Evolutionary conservation across 2,797 vertebrate genomes (phyloP).

Genomic region (Oreochromis mossambicus): DNA sequence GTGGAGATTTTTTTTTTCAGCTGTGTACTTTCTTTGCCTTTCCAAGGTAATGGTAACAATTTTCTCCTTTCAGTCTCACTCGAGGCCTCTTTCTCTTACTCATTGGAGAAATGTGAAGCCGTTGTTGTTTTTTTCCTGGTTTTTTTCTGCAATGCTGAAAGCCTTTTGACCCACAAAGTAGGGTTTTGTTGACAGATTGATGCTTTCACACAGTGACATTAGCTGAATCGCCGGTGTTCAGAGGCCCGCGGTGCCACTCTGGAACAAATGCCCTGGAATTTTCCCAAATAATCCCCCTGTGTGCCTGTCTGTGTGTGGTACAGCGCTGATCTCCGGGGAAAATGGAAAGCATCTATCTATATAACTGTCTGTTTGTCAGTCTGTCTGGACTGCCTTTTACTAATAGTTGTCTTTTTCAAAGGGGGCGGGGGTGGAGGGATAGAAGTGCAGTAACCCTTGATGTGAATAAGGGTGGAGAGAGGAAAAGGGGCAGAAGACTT

Average conservation of each 20-base stretch:
- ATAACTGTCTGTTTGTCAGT: conserved; percentile 44
- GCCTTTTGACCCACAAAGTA: conserved; percentile 78
- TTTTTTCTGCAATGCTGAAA: conserved; percentile 58
- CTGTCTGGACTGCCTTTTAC: conserved; percentile 25
- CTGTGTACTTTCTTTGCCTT: conserved; percentile 56
- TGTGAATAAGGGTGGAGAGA: conserved; percentile 10
- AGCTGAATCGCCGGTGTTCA: conserved; percentile 70
- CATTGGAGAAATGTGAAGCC: conserved; percentile 49
- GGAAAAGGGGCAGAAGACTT: conserved; percentile 15
- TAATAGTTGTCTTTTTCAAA: conserved; percentile 54
- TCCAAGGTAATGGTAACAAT: conserved; percentile 72
- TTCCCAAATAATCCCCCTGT: conserved; percentile 78
- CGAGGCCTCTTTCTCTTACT: conserved; percentile 55
- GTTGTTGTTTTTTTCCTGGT: not conserved
- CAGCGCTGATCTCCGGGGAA: conserved; percentile 27
- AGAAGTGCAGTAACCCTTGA: conserved; percentile 39
- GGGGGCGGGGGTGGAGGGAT: not conserved
- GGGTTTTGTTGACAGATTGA: conserved; percentile 79
- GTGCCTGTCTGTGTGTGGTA: conserved; percentile 51
- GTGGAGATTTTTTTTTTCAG: conserved; percentile 37
- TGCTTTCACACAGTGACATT: conserved; percentile 77
- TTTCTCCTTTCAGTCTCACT: conserved; percentile 68
- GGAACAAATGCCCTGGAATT: conserved; percentile 78
- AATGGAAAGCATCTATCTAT: conserved; percentile 57
- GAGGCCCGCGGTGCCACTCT: conserved; percentile 66